Evolutionary conservation across 2,113 vertebrate genomes (phyloP), one percentile per base, ranked within the genome.

Genomic region (Ahaetulla prasina): DNA sequence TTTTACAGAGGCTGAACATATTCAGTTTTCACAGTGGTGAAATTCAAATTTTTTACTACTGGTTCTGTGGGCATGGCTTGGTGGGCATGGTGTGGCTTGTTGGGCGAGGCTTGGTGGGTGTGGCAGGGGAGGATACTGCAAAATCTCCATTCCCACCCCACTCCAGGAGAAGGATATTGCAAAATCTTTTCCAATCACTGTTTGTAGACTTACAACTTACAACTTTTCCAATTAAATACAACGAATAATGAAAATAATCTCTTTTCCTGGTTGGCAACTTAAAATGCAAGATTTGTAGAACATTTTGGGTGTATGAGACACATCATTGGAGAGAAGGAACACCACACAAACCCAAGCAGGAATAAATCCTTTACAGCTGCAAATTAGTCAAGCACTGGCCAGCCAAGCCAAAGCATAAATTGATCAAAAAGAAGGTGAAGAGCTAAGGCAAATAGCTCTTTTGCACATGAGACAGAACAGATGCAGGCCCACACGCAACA

Each of bases 381-480:
- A 52, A 87, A 85, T 92, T 30, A 94, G 95, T 96, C 94, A 93
- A 95, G 96, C 94, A 91, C 85, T 68, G 60, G 53, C 93, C 94
- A 23, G 94, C 96, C 90, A 95, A 96, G 95, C 95, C 60, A 1
- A 63, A 94, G 93, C 45, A 94, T 63, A 90, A 4, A 12, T 1
- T 43, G 88, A 91, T 90, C 92, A 39, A 80, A 80, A 80, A 39
- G 7, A 80, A 39, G 0, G 30, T 23, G 74, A 43, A 80, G 74
- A 80, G 74, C 74, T 80, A 80, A 43, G 74, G 8, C 35, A 80
- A 80, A 80, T 43, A 43, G 3, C 23, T 20, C 63, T 23, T 23
- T 20, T 23, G 43, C 27, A 22, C 8, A 8, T 47, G 39, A 16
- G 18, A 80, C 18, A 43, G 16, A 80, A 80, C 35, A 80, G 18